Conservation (phyloP, 1,140 invertebrate genomes). For the Monochamus saltuarius region DNA sequence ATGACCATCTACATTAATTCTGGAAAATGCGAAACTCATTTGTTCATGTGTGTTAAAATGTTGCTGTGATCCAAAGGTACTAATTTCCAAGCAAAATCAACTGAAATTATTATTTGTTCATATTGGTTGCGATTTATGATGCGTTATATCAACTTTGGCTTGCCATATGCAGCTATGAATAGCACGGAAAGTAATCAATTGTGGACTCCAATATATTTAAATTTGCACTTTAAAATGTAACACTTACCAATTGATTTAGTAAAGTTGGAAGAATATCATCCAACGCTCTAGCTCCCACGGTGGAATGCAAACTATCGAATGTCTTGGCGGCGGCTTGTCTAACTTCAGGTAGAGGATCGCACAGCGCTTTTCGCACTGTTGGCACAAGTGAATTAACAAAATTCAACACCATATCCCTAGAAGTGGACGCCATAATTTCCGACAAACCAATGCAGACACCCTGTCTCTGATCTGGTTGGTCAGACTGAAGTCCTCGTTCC, state of each 20-base stretch:
- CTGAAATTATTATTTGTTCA: too few relatives aligned
- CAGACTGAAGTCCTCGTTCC: constrained; percentile 88
- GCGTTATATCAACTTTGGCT: too few relatives aligned
- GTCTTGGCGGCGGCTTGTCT: constrained; percentile 92
- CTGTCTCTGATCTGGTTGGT: constrained; percentile 89
- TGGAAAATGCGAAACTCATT: too few relatives aligned
- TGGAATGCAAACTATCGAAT: constrained; percentile 93
- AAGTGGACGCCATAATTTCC: constrained; percentile 97
- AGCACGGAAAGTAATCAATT: too few relatives aligned
- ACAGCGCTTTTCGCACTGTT: constrained; percentile 91
- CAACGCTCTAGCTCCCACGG: constrained; percentile 90
- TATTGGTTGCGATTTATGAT: too few relatives aligned
- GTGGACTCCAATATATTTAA: too few relatives aligned
- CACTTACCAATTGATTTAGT: constrained; percentile 71
- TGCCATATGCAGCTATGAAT: too few relatives aligned
- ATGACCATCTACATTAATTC: too few relatives aligned
- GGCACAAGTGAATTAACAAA: constrained; percentile 96
- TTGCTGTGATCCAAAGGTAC: too few relatives aligned
- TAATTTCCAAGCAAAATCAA: too few relatives aligned
- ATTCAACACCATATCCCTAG: constrained; percentile 89
- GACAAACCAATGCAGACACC: constrained; percentile 97
- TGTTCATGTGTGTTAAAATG: too few relatives aligned
- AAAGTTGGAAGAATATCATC: constrained; percentile 95
- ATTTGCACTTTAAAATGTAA: too few relatives aligned
- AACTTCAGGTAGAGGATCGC: constrained; percentile 91